phyloP scores from a whole-genome alignment of 2,797 vertebrate species.

The Chanos chanos region DNA sequence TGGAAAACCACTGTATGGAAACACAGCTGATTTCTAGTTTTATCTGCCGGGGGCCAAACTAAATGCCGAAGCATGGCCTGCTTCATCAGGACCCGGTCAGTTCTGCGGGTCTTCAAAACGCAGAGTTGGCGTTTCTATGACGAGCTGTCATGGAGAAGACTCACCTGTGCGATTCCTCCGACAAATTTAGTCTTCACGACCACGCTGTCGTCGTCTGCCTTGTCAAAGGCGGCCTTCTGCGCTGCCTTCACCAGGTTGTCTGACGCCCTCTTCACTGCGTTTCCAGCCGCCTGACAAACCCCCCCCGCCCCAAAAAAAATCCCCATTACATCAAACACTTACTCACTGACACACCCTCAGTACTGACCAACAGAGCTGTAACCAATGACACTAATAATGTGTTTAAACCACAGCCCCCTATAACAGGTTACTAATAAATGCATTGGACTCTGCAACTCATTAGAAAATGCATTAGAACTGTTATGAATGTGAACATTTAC shows the following conservation, averaged over 20 bases:
- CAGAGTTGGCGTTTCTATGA: neutral
- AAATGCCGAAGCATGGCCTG: slow-evolving; percentile 6
- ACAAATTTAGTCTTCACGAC: slow-evolving; percentile 98
- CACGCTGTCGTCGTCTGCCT: slow-evolving; percentile 88
- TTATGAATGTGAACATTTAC: too few species aligned
- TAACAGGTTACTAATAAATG: too few species aligned
- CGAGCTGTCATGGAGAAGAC: slow-evolving; percentile 26
- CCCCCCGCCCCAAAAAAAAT: too few species aligned
- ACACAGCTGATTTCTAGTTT: slow-evolving; percentile 35
- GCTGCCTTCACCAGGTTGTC: slow-evolving; percentile 95
- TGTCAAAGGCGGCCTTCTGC: slow-evolving; percentile 95
- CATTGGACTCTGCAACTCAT: too few species aligned
- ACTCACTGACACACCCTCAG: too few species aligned
- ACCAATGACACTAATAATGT: too few species aligned
- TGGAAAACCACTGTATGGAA: slow-evolving; percentile 51
- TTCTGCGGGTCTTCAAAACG: slow-evolving; percentile 28
- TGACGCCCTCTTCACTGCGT: slow-evolving; percentile 96
- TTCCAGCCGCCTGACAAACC: slow-evolving; percentile 94
- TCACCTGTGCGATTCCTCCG: slow-evolving; percentile 96
- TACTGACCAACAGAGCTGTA: too few species aligned
- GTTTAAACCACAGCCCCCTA: too few species aligned
- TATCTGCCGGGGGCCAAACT: slow-evolving; percentile 37
- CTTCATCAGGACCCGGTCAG: neutral
- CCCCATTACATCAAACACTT: too few species aligned
- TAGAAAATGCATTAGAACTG: too few species aligned